Percentiles rank a stretch among this genome's conserved stretches.
Conservation (phyloP, 2,888 invertebrate species). For the Epirrhoe alternata region DNA sequence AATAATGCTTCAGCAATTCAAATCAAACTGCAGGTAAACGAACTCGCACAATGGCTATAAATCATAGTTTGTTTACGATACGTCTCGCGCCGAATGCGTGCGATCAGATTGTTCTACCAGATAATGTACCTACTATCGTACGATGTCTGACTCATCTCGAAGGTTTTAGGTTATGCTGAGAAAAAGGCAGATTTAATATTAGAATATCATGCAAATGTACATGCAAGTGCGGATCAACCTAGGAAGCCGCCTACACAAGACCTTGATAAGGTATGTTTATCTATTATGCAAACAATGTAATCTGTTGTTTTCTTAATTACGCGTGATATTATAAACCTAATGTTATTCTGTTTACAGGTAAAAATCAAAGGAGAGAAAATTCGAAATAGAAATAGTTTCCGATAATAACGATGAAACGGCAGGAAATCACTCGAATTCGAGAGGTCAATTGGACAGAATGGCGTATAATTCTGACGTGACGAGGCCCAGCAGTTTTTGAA, state of each 20-base stretch:
- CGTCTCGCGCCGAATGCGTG: conserved; percentile 22
- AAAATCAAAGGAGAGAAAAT: not conserved
- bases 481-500: no score
- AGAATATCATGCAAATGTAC: not conserved
- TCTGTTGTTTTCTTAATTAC: conserved; percentile 2
- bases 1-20: not conserved
- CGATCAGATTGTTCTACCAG: conserved; percentile 9
- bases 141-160: not conserved
- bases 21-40: conserved; percentile 33
- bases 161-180: not conserved
- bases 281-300: conserved; percentile 1
- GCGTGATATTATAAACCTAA: not conserved
- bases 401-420: no score
- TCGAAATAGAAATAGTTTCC: no score
- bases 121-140: not conserved
- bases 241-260: conserved; percentile 3
- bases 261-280: conserved; percentile 6
- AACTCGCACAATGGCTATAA: conserved; percentile 29
- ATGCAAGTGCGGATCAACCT: not conserved
- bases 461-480: no score
- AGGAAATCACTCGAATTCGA: no score
- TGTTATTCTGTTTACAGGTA: not conserved
- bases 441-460: no score
- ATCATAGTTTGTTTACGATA: conserved; percentile 38
- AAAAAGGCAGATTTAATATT: not conserved